phyloP scores from a whole-genome alignment of 2,113 vertebrate genomes.

The Taurulus bubalis region DNA sequence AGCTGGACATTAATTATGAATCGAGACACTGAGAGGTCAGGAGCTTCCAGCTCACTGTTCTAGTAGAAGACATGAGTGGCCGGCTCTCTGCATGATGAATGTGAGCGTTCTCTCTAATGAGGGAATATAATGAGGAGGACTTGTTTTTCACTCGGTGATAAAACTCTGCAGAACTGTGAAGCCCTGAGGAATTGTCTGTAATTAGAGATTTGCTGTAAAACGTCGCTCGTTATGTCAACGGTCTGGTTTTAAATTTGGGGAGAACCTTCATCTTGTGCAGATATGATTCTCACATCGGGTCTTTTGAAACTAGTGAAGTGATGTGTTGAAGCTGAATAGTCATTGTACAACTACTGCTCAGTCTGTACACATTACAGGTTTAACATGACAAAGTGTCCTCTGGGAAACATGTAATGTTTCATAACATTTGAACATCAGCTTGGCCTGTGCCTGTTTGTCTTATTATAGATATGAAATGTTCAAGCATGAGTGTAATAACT shows the following conservation, averaged over 20 bases:
- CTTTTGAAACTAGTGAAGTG: not conserved
- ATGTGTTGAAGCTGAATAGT: not conserved
- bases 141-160: slow-evolving; percentile 23
- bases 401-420: no score
- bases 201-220: not conserved
- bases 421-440: no score
- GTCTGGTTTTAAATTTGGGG: not conserved
- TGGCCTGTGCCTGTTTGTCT: no score
- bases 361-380: not conserved
- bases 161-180: slow-evolving; percentile 6
- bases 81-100: slow-evolving; percentile 19
- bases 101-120: slow-evolving; percentile 44
- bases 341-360: not conserved
- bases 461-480: no score
- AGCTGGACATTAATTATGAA: slow-evolving; percentile 48
- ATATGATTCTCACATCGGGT: not conserved
- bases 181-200: slow-evolving; percentile 15
- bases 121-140: slow-evolving; percentile 27
- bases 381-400: not conserved
- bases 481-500: no score
- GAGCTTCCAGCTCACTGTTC: slow-evolving; percentile 15
- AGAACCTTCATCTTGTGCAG: not conserved
- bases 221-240: not conserved
- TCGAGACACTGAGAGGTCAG: slow-evolving; percentile 41
- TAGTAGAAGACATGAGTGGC: slow-evolving; percentile 3